Percentiles rank a stretch among this genome's conserved stretches.
Conservation (phyloP, 2,797 vertebrate species). For the Phoebastria nigripes region DNA sequence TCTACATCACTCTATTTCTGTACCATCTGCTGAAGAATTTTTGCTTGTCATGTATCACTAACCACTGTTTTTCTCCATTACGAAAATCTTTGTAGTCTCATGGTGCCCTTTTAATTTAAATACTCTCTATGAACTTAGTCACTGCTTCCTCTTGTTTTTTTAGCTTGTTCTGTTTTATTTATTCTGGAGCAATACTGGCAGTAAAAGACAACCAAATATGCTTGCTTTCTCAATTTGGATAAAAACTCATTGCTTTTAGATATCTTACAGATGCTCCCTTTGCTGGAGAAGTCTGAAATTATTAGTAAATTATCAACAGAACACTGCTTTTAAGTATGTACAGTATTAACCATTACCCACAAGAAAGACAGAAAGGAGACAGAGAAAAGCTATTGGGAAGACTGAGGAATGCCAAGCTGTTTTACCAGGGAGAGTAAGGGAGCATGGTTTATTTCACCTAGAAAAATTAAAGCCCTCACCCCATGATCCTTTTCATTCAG, state of each 20-base stretch:
- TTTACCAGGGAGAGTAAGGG: background rate
- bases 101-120: constrained; percentile 43
- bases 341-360: constrained; percentile 26
- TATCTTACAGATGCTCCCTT: constrained; percentile 45
- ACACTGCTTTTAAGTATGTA: background rate
- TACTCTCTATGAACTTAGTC: constrained; percentile 33
- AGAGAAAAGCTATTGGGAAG: background rate
- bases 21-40: constrained; percentile 23
- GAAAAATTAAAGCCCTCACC: background rate
- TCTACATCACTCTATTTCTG: background rate
- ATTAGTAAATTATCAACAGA: constrained; percentile 54
- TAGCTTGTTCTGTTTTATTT: constrained; percentile 36
- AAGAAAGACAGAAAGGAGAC: constrained; percentile 4
- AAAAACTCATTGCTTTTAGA: constrained; percentile 28
- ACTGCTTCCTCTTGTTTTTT: constrained; percentile 28
- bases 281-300: constrained; percentile 29
- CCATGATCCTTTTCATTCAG: background rate
- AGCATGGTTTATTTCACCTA: background rate
- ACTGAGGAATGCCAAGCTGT: background rate
- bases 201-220: constrained; percentile 9
- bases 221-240: constrained; percentile 25
- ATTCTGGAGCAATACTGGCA: constrained; percentile 35
- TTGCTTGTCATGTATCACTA: background rate
- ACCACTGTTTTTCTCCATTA: constrained; percentile 35
- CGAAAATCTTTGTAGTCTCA: background rate